Evolutionary conservation across 2,797 vertebrate genomes (phyloP).

Genomic region (Amniataba percoides): DNA sequence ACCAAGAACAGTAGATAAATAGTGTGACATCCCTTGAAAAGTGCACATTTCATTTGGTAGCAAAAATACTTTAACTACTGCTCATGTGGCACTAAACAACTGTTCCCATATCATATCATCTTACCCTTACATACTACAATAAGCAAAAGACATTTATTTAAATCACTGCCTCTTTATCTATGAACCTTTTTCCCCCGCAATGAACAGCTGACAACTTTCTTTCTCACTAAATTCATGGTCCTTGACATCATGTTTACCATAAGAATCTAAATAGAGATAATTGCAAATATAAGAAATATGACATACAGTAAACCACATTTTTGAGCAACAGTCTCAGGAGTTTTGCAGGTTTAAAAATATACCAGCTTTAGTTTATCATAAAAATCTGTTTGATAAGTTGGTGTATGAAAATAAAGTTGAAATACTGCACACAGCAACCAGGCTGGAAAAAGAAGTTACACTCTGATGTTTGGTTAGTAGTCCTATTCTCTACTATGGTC

Average conservation of each 20-base stretch:
- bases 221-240: neutral
- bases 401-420: neutral
- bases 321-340: neutral
- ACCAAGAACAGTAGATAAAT: constrained; percentile 38
- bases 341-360: constrained; percentile 10
- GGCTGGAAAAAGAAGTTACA: neutral
- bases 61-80: constrained; percentile 28
- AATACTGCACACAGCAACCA: constrained; percentile 4
- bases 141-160: neutral
- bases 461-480: neutral
- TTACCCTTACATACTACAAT: neutral
- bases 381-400: neutral
- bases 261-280: neutral
- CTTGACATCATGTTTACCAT: neutral
- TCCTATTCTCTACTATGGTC: neutral
- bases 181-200: neutral
- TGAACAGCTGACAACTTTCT: neutral
- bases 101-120: neutral
- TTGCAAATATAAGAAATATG: neutral
- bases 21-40: constrained; percentile 36
- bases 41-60: constrained; percentile 9
- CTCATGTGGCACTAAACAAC: neutral
- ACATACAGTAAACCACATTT: constrained; percentile 3
- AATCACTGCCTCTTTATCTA: neutral
- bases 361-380: neutral